Evolutionary conservation across 37 sponge, comb jelly and placozoan genomes (phyloP), one percentile per base, ranked within the genome.

Genomic region (Aplysina aerophoba): DNA sequence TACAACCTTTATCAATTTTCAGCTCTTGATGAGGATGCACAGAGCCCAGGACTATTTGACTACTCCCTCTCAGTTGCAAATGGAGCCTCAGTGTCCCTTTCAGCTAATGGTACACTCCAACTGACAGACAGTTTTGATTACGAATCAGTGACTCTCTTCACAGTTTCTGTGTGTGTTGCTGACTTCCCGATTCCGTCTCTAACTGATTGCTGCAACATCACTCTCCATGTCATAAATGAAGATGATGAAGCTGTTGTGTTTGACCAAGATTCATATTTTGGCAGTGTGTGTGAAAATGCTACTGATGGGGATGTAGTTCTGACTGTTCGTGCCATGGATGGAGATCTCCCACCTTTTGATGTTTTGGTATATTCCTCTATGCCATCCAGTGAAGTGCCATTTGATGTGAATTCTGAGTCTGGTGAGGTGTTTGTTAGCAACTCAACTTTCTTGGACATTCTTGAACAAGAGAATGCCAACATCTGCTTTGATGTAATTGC

Each of bases 221-320:
- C 57, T 21, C 55, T 94, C 25, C 65, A 39, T 31, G 81, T 94
- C 44, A 28, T 41, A 20, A 88, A 94, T 84, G 63, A 71, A 25
- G 91, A 94, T 74, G 92, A 94, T 81, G 89, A 89, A 41, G 68
- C 87, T 31, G 89, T 91, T 27, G 30, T 69, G 40, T 94, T 94
- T 44, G 24, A 38, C 14, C 85, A 61, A 5, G 68, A 80, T 44
- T 87, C 87, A 14, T 91, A 89, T 71, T 60, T 25, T 35, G 85
- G 41, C 12, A 40, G 33, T 35, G 82, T 94, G 0, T 37, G 38
- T 24, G 92, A 91, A 73, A 85, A 82, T 28, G 85, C 88, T 20
- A 25, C 39, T 0, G 56, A 89, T 81, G 84, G 68, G 0, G 4
- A 28, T 41, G 69, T 85, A 24, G 83, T 94, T n/a, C 20, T 87